phyloP scores from a whole-genome alignment of 2,888 invertebrate species.

The Andrena praecox region DNA sequence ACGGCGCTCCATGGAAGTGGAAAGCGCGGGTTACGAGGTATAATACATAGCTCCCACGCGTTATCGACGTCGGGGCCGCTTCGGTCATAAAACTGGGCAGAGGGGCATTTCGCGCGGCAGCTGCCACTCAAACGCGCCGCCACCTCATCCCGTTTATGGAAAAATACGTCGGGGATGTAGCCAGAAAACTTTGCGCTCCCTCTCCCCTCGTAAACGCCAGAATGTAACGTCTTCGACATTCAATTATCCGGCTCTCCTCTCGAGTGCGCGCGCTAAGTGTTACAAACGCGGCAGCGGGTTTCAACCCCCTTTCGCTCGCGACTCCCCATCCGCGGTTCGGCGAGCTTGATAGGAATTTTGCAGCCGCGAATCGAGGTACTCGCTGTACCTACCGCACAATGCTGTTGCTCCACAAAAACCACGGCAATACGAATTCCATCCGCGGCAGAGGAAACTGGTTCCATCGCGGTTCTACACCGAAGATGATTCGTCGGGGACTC shows the following conservation, averaged over 20 bases:
- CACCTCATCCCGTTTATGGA: constrained; percentile 53
- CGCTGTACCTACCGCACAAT: neutral
- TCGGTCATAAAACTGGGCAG: constrained; percentile 73
- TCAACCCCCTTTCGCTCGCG: constrained; percentile 27
- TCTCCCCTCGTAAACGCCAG: constrained; percentile 19
- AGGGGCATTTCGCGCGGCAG: constrained; percentile 72
- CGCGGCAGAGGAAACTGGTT: constrained; percentile 7
- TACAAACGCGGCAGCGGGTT: constrained; percentile 33
- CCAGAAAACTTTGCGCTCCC: constrained; percentile 51
- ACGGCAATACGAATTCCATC: too few species aligned
- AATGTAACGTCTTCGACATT: constrained; percentile 59
- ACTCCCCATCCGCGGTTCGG: constrained; percentile 29
- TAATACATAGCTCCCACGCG: constrained; percentile 11
- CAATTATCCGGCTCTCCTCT: constrained; percentile 58
- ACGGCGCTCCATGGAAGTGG: neutral
- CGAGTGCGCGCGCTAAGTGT: constrained; percentile 50
- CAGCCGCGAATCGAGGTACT: neutral
- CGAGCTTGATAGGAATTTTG: constrained; percentile 11
- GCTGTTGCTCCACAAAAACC: neutral
- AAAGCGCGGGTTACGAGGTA: neutral
- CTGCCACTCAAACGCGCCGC: constrained; percentile 69
- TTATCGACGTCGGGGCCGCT: constrained; percentile 68
- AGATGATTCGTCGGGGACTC: neutral
- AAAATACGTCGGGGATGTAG: constrained; percentile 43
- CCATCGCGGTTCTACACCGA: neutral